phyloP scores from a whole-genome alignment of 2,113 vertebrate species.

The Thymallus thymallus region DNA sequence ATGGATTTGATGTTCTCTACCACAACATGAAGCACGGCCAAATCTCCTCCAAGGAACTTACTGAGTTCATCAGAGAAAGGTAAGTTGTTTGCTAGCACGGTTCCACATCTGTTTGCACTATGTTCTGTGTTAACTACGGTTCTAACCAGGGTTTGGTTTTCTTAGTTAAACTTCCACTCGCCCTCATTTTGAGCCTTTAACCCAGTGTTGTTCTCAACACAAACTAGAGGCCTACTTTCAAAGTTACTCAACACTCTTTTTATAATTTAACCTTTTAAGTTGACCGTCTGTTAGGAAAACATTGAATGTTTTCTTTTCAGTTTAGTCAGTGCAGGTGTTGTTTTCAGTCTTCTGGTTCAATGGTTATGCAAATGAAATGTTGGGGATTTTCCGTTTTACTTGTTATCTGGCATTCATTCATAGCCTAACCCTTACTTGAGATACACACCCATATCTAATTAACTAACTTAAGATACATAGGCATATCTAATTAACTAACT shows the following conservation, averaged over 20 bases:
- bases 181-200: not conserved
- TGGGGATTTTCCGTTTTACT: not conserved
- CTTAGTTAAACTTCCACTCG: not conserved
- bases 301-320: not conserved
- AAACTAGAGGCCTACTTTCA: not conserved
- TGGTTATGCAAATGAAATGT: constrained; percentile 1
- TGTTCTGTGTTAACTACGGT: too few relatives aligned
- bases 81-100: constrained; percentile 58
- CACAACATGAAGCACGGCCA: constrained; percentile 99
- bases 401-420: too few relatives aligned
- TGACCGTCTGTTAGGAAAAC: not conserved
- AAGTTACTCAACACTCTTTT: not conserved
- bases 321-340: not conserved
- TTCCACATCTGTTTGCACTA: not conserved
- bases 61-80: constrained; percentile 98
- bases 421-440: too few relatives aligned
- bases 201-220: not conserved
- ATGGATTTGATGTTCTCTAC: constrained; percentile 96
- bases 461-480: too few relatives aligned
- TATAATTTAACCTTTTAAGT: not conserved
- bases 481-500: too few relatives aligned
- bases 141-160: not conserved
- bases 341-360: not conserved
- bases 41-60: constrained; percentile 94
- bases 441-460: too few relatives aligned